Percentiles rank a stretch among this genome's conserved stretches.
phyloP scores from a whole-genome alignment of 2,113 vertebrate genomes.

The Saccopteryx bilineata region DNA sequence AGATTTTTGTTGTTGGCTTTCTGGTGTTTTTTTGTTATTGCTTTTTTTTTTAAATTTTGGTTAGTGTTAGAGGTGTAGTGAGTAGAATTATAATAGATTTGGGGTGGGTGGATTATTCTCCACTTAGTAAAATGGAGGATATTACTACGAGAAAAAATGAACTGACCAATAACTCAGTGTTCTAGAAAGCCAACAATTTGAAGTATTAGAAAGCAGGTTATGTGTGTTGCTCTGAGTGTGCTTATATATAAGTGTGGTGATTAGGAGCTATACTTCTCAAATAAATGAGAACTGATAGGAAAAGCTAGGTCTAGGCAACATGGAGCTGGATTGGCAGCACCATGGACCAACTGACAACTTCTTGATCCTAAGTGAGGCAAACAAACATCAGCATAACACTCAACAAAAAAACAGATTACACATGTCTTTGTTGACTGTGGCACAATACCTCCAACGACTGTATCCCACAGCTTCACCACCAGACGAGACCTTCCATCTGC shows the following conservation, averaged over 20 bases:
- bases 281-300: neutral
- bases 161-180: neutral
- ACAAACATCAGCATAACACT: neutral
- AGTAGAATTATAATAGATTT: no score
- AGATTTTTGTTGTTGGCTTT: neutral
- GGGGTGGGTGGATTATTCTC: neutral
- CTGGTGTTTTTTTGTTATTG: neutral
- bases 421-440: fast-evolving
- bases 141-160: neutral
- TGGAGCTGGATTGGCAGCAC: neutral
- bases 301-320: no score
- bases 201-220: neutral
- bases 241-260: neutral
- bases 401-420: neutral
- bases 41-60: neutral
- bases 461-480: neutral
- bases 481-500: neutral
- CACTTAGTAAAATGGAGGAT: neutral
- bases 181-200: neutral
- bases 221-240: neutral
- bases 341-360: neutral
- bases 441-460: neutral
- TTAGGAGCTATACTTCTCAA: neutral
- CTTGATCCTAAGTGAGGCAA: neutral
- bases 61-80: neutral